Percentiles rank a stretch among this genome's conserved stretches.
Evolutionary conservation across 2,797 vertebrate genomes (phyloP).

Genomic region (Diplodus puntazzo): DNA sequence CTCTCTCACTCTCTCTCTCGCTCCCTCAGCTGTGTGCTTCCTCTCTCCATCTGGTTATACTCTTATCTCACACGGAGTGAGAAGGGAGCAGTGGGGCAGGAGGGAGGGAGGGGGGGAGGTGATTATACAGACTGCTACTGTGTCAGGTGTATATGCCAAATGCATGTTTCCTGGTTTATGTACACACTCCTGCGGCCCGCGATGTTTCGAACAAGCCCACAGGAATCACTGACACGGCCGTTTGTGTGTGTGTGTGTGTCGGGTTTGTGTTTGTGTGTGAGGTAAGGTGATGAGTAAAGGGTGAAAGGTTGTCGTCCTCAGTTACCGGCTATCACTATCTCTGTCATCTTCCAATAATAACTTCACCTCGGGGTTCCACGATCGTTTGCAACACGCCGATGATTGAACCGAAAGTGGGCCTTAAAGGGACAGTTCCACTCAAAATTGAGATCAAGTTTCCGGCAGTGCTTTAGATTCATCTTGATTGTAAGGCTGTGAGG

Average conservation of each 20-base stretch:
- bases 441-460: no score
- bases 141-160: constrained; percentile 52
- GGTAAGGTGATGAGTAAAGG: constrained; percentile 11
- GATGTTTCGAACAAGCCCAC: constrained; percentile 13
- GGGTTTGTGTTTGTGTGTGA: constrained; percentile 2
- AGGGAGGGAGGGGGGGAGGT: constrained; percentile 11
- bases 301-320: constrained; percentile 41
- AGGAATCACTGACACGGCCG: not conserved
- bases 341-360: constrained; percentile 75
- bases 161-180: constrained; percentile 30
- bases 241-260: constrained; percentile 27
- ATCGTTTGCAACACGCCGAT: constrained; percentile 23
- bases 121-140: constrained; percentile 44
- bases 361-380: constrained; percentile 45
- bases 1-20: not conserved
- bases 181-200: constrained; percentile 1
- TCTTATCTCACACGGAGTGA: constrained; percentile 64
- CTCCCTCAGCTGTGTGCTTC: constrained; percentile 49
- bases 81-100: constrained; percentile 17
- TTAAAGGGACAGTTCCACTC: not conserved
- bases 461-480: no score
- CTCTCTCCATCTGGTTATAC: constrained; percentile 73
- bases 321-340: constrained; percentile 57
- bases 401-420: constrained; percentile 18
- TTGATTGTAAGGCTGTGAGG: no score